Evolutionary conservation across 1,140 invertebrate genomes (phyloP).

Genomic region (Psilanteris sp.): DNA sequence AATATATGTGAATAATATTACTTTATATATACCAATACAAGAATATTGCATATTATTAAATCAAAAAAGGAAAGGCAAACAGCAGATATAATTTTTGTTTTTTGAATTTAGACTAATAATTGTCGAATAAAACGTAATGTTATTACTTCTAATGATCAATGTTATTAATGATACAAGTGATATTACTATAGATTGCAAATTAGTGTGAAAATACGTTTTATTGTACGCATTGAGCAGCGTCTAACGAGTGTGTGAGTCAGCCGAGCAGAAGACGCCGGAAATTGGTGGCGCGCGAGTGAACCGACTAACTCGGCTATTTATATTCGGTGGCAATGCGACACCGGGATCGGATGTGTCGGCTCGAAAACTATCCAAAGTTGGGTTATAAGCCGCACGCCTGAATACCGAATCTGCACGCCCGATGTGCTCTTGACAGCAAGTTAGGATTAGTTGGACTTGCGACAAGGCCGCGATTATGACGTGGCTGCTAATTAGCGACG

Average conservation of each 20-base stretch:
- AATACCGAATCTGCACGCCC: constrained; percentile 12
- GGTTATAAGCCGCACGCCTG: constrained; percentile 30
- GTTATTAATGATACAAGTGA: no score
- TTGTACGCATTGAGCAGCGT: constrained; percentile 31
- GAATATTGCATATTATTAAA: no score
- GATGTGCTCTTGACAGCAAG: constrained; percentile 38
- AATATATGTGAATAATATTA: no score
- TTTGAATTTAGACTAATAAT: no score
- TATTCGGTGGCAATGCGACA: constrained; percentile 27
- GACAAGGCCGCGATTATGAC: constrained; percentile 31
- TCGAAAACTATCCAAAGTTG: constrained; percentile 41
- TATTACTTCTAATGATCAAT: no score
- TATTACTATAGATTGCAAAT: constrained; percentile 43
- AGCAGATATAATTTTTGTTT: no score
- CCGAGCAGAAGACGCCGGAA: constrained; percentile 46
- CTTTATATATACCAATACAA: no score
- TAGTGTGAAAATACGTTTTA: constrained; percentile 54
- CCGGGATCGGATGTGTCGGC: constrained; percentile 36
- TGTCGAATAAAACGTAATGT: no score
- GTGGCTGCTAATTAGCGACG: constrained; percentile 50
- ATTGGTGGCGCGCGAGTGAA: constrained; percentile 28
- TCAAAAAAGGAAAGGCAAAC: no score
- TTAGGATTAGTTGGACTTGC: constrained; percentile 28
- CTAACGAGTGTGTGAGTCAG: constrained; percentile 51
- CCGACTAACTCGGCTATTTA: constrained; percentile 48